Conservation (phyloP, 1,140 invertebrate genomes). For the Zaprionus ornatus region DNA sequence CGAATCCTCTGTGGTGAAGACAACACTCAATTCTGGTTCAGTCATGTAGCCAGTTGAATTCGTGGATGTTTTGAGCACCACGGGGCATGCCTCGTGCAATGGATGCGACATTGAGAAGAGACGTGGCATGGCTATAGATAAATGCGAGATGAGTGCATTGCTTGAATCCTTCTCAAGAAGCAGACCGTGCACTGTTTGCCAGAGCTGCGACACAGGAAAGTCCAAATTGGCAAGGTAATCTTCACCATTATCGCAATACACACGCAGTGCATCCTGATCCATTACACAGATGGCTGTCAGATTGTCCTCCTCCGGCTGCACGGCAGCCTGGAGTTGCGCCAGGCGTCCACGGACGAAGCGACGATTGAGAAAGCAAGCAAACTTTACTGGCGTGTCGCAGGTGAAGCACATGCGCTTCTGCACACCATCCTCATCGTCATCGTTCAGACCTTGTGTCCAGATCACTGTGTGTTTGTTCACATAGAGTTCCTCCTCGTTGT, state of each 20-base stretch:
- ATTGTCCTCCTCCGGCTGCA: conserved; percentile 54
- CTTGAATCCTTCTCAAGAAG: conserved; percentile 88
- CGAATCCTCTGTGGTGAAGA: conserved; percentile 87
- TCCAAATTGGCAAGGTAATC: conserved; percentile 93
- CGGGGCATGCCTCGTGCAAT: conserved; percentile 93
- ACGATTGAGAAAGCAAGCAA: conserved; percentile 88
- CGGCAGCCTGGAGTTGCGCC: conserved; percentile 53
- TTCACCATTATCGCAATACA: conserved; percentile 91
- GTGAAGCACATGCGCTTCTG: conserved; percentile 90
- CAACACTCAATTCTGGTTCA: conserved; percentile 85
- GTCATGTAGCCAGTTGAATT: conserved; percentile 85
- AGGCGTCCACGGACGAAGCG: conserved; percentile 89
- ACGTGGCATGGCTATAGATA: conserved; percentile 85
- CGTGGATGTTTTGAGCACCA: conserved; percentile 88
- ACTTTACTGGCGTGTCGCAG: conserved; percentile 90
- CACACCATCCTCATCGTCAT: conserved; percentile 69
- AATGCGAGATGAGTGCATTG: conserved; percentile 66
- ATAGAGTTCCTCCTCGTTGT: conserved; percentile 94
- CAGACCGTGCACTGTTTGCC: conserved; percentile 91
- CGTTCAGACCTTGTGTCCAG: conserved; percentile 86
- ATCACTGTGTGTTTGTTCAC: conserved; percentile 92
- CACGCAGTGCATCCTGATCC: conserved; percentile 90
- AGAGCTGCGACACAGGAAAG: conserved; percentile 91
- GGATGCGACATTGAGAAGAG: conserved; percentile 94
- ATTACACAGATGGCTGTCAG: conserved; percentile 78